These are phyloP conservation scores for Mormyrops attenuatus DNA, from an alignment of 2,797 vertebrate species.

Conservation along the genomic window DNA sequence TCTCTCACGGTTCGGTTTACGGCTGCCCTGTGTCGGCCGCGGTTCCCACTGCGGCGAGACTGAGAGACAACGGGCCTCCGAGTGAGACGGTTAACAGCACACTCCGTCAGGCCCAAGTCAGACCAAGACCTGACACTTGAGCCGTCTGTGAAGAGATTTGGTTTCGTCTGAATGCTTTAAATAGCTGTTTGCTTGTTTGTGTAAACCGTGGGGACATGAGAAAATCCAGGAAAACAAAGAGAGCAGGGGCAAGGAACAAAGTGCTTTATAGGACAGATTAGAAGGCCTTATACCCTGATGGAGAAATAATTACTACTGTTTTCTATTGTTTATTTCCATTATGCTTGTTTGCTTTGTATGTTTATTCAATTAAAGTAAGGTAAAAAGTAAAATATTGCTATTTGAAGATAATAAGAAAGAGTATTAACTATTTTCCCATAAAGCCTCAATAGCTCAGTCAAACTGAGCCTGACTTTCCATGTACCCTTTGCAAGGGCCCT, in stretches of 20 bases:
- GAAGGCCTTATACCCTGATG: neutral
- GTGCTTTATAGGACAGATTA: neutral
- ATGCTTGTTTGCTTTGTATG: neutral
- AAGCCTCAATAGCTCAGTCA: neutral
- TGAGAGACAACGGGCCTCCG: neutral
- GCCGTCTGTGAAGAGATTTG: conserved; percentile 14
- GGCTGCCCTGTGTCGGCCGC: neutral
- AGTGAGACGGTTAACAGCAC: neutral
- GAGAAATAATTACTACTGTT: neutral
- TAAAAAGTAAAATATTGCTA: neutral
- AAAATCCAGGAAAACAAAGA: neutral
- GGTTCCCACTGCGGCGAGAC: neutral
- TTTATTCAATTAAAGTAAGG: neutral
- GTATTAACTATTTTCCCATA: neutral
- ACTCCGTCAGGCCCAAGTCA: neutral
- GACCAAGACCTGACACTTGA: neutral
- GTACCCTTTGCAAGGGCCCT: neutral
- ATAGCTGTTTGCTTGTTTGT: conserved; percentile 17
- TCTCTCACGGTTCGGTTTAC: conserved; percentile 11
- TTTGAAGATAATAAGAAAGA: neutral
- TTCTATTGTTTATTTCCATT: neutral
- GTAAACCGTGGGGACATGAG: conserved; percentile 14
- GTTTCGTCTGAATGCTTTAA: conserved; percentile 11
- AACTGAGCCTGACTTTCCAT: neutral
- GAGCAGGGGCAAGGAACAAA: neutral